Evolutionary conservation across 2,113 vertebrate species (phyloP).

Genomic region (Sinosuthora webbiana): DNA sequence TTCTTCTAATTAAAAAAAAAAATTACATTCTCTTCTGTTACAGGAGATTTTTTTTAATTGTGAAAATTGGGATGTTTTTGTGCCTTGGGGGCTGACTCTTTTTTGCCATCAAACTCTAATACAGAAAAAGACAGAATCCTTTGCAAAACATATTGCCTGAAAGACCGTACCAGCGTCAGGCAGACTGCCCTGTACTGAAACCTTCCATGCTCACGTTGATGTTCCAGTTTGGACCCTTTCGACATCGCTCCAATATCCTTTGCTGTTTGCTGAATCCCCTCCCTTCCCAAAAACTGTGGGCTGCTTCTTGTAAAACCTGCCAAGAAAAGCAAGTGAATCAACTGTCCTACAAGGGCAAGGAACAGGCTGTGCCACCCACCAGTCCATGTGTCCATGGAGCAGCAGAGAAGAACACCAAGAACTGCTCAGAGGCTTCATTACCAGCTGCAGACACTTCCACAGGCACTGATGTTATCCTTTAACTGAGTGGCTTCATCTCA

Average conservation of each 20-base stretch:
- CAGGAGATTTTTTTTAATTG: neutral
- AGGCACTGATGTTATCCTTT: neutral
- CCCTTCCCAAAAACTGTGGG: neutral
- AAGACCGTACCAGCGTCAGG: neutral
- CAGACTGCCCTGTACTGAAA: neutral
- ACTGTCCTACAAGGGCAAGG: slow-evolving; percentile 31
- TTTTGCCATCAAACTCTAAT: neutral
- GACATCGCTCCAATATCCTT: accelerated
- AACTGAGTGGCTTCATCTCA: neutral
- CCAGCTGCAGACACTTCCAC: neutral
- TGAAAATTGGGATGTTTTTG: neutral
- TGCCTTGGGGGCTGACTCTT: neutral
- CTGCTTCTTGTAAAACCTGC: neutral
- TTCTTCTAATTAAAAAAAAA: neutral
- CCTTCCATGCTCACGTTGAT: neutral
- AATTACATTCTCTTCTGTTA: neutral
- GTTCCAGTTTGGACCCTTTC: neutral
- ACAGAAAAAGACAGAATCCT: neutral
- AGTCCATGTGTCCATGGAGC: neutral
- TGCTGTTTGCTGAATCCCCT: neutral
- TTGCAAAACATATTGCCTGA: neutral
- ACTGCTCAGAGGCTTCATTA: neutral
- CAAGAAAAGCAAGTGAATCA: neutral
- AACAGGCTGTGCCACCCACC: neutral
- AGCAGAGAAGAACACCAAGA: neutral